phyloP scores from a whole-genome alignment of 2,797 vertebrate species.

The Poecilia velifera region DNA sequence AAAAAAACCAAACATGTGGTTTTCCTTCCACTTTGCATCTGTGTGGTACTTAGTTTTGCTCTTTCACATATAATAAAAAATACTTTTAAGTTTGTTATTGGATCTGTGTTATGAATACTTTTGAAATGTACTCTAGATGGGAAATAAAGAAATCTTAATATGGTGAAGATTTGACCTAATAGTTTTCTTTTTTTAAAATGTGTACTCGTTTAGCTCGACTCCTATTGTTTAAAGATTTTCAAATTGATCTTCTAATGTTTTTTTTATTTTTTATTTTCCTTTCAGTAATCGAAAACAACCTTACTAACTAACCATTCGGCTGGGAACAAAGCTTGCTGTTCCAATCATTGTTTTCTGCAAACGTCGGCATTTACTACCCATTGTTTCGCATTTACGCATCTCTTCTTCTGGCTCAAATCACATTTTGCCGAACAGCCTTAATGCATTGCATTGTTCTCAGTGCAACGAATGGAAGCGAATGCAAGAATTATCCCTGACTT shows the following conservation, averaged over 20 bases:
- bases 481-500: slow-evolving; percentile 17
- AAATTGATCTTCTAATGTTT: background rate
- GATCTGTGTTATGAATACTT: background rate
- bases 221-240: background rate
- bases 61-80: background rate
- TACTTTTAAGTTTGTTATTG: background rate
- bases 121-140: background rate
- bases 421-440: slow-evolving; percentile 12
- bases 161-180: background rate
- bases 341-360: background rate
- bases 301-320: background rate
- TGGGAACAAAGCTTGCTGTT: background rate
- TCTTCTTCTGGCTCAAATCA: background rate
- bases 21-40: background rate
- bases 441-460: slow-evolving; percentile 15
- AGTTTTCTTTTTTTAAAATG: background rate
- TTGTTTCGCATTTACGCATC: slow-evolving; percentile 19
- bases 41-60: background rate
- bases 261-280: background rate
- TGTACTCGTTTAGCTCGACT: background rate
- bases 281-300: background rate
- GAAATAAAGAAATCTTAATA: background rate
- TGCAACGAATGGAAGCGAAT: slow-evolving; percentile 9
- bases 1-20: background rate
- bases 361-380: background rate